These are phyloP conservation scores for Helarctos malayanus DNA, from an alignment of 2,797 vertebrate genomes.

Conservation along the genomic window DNA sequence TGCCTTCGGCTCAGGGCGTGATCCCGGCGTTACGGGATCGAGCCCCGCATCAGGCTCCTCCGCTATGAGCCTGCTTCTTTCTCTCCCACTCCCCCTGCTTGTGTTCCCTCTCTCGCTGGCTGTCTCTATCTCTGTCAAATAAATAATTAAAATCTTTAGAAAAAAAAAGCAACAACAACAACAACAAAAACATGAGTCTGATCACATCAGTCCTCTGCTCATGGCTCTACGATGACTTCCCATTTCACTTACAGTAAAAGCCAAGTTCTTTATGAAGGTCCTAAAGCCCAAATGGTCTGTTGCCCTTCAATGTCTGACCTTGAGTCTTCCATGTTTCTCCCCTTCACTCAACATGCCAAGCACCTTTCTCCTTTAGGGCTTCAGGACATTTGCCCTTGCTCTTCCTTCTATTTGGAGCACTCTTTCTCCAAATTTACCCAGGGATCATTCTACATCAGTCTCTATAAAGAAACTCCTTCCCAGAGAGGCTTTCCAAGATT, in stretches of 20 bases:
- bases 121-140: too few species aligned
- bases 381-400: background rate
- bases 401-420: background rate
- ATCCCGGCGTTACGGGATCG: too few species aligned
- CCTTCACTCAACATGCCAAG: background rate
- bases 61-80: too few species aligned
- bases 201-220: background rate
- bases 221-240: background rate
- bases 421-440: background rate
- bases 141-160: too few species aligned
- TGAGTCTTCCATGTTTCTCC: background rate
- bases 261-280: background rate
- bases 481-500: background rate
- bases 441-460: background rate
- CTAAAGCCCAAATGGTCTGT: background rate
- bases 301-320: background rate
- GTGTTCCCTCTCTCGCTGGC: too few species aligned
- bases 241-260: background rate
- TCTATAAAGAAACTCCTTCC: background rate
- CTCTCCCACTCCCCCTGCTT: too few species aligned
- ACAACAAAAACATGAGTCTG: background rate
- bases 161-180: background rate
- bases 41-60: too few species aligned
- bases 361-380: background rate
- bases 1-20: too few species aligned